A percentile compares a stretch with the other conserved stretches of the same genome.
These are phyloP conservation scores for Quadroppia sp. DNA, from an alignment of 2,888 invertebrate genomes.

Conservation along the genomic window DNA sequence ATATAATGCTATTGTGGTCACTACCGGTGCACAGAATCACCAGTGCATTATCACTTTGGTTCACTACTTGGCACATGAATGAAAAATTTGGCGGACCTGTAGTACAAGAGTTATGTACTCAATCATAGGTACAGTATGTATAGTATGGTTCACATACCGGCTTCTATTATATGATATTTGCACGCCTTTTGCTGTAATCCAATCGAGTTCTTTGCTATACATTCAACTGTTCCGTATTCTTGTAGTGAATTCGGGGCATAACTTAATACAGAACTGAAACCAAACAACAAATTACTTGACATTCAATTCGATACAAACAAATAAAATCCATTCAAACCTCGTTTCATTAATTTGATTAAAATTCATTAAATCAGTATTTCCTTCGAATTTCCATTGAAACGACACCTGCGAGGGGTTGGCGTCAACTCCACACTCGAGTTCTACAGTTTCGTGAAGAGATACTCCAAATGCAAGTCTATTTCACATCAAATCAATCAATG, in stretches of 20 bases:
- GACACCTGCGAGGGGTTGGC: conserved; percentile 46
- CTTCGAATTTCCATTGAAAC: conserved; percentile 46
- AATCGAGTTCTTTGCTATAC: conserved; percentile 44
- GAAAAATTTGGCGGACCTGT: conserved; percentile 43
- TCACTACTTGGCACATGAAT: conserved; percentile 41
- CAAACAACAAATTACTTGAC: conserved; percentile 8
- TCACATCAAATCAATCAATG: no score
- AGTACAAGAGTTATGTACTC: not conserved
- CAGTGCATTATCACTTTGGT: conserved; percentile 42
- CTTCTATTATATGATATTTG: conserved; percentile 43
- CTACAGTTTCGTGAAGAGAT: conserved; percentile 38
- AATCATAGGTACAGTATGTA: not conserved
- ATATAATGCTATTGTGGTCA: conserved; percentile 1
- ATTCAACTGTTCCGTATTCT: conserved; percentile 43
- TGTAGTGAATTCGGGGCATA: conserved; percentile 41
- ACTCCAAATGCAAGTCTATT: conserved; percentile 43
- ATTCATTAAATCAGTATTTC: conserved; percentile 31
- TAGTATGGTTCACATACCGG: conserved; percentile 35
- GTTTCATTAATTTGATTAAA: conserved; percentile 41
- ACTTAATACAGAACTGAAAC: conserved; percentile 39
- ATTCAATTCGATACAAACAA: not conserved
- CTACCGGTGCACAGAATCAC: conserved; percentile 38
- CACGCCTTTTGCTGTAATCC: conserved; percentile 43
- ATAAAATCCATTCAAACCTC: conserved; percentile 2
- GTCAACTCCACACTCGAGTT: conserved; percentile 45